Evolutionary conservation across 1,140 invertebrate species (phyloP), one percentile per base, ranked within the genome.

Genomic region (Macrobrachium rosenbergii): DNA sequence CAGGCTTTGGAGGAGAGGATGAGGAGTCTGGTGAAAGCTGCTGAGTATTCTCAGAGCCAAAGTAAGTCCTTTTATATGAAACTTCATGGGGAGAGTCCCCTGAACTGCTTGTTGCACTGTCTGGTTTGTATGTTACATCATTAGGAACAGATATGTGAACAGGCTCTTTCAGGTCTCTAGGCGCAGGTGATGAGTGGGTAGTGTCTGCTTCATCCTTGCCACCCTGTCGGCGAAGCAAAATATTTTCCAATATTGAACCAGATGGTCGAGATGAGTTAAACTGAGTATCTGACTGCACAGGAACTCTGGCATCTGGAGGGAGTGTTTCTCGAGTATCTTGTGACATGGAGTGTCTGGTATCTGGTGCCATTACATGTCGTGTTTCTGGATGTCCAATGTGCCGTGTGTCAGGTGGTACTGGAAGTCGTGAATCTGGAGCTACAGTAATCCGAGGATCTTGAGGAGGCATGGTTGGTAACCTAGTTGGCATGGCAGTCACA

Each of bases 1-100:
- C 83, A 16, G 80, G 67, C 52, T 90, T 85, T 87, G 82, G 72
- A 73, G 91, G 91, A n/a, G 91, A 89, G 62, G 91, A 89, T 81
- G 91, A 90, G 16, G 89, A 89, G 78, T 88, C 86, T 6, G 87
- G 90, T 28, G 84, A 88, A 14, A 85, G 81, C 63, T 84, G 89
- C 79, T 89, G 89, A 64, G 45, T 82, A 16, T 77, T 59, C 21
- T 87, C 85, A 21, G 85, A 87, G 45, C 43, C 69, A 60, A 72
- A 82, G 67, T 87, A 87, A 76, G 11, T 75, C 17, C 85, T 52
- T n/a, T 88, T 88, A 59, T 88, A 83, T 37, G 19, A 37, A 77
- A 72, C 83, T 17, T 88, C 81, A 19, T 78, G 77, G 14, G 82
- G 52, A 28, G 45, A 64, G 52, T 52, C 52, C 14, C 77, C 82